Percentiles rank a stretch among this genome's conserved stretches.
Evolutionary conservation across 2,888 invertebrate genomes (phyloP).

Genomic region (Notodonta ziczac): DNA sequence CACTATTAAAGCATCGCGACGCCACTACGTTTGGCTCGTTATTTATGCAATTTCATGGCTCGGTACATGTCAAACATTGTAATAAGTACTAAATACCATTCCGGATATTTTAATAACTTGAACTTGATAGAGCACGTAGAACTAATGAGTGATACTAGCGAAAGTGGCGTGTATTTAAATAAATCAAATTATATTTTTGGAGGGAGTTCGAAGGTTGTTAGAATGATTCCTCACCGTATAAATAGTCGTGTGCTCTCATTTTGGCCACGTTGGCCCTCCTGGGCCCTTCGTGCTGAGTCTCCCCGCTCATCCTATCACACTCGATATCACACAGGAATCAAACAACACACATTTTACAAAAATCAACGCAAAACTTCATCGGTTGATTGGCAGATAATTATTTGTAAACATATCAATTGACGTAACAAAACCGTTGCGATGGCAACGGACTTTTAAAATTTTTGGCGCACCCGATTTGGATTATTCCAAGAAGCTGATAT

Average conservation of each 20-base stretch:
- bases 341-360: neutral
- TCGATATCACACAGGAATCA: neutral
- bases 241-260: conserved; percentile 70
- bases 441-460: neutral
- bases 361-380: neutral
- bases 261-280: conserved; percentile 43
- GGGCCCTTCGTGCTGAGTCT: conserved; percentile 50
- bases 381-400: neutral
- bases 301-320: conserved; percentile 57
- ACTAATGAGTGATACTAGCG: no score
- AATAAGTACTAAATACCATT: no score
- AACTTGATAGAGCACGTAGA: no score
- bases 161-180: no score
- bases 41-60: no score
- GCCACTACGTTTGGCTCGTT: no score
- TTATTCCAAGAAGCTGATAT: no score
- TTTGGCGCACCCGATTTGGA: neutral
- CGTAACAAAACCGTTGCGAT: neutral
- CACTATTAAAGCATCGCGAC: no score
- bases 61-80: no score
- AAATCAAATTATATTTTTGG: no score
- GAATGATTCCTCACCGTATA: conserved; percentile 58
- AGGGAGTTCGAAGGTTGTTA: no score
- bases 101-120: no score
- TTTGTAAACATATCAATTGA: neutral